Evolutionary conservation across 2,113 vertebrate genomes (phyloP).

Genomic region (Ia io): DNA sequence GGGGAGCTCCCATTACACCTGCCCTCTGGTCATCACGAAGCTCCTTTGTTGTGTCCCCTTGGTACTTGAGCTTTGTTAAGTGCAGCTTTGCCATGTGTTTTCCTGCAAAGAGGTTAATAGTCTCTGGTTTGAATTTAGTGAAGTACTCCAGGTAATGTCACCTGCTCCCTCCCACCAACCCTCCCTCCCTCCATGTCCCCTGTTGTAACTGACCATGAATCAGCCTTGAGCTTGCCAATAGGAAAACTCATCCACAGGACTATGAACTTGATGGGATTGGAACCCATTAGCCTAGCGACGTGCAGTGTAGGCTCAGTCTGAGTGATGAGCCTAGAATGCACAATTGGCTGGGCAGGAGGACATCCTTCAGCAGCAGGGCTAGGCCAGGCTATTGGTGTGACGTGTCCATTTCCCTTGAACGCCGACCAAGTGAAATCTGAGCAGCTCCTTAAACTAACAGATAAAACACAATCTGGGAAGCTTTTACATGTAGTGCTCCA

Average conservation of each 20-base stretch:
- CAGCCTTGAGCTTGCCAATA: conserved; percentile 1
- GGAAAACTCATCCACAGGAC: conserved; percentile 36
- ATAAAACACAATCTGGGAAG: not conserved
- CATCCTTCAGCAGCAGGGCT: not conserved
- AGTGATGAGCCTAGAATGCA: conserved; percentile 37
- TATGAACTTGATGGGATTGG: conserved; percentile 24
- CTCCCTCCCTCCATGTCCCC: not conserved
- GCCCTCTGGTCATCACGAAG: not conserved
- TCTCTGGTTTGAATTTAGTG: conserved; percentile 52
- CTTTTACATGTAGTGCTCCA: not conserved
- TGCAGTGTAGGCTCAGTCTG: not conserved
- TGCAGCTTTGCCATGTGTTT: conserved; percentile 27
- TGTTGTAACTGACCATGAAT: conserved; percentile 38
- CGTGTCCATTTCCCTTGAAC: not conserved
- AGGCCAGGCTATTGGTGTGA: not conserved
- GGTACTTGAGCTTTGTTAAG: not conserved
- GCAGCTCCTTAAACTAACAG: not conserved
- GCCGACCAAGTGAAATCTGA: not conserved
- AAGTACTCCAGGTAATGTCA: conserved; percentile 27
- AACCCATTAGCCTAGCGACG: conserved; percentile 38
- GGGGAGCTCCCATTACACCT: not conserved
- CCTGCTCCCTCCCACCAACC: not conserved
- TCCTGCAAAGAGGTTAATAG: conserved; percentile 43
- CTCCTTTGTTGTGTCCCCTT: not conserved
- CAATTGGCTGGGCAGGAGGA: not conserved